phyloP scores from a whole-genome alignment of 2,888 invertebrate genomes.

The Eristalinus sepulchralis region DNA sequence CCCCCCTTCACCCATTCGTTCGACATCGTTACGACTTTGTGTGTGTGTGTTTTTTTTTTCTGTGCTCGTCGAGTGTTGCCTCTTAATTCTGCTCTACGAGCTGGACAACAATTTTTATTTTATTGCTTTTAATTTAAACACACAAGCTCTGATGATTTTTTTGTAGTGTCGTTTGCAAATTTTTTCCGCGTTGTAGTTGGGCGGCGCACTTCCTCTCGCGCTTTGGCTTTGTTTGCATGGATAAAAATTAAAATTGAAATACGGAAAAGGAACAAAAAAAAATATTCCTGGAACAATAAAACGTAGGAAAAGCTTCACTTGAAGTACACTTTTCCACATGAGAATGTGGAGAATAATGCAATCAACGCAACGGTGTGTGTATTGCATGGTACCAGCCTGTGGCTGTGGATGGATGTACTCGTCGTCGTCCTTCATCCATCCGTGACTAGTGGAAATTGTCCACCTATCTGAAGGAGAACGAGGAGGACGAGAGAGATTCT shows the following conservation, averaged over 20 bases:
- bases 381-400: too few species aligned
- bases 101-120: conserved; percentile 68
- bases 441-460: conserved; percentile 33
- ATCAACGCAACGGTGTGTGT: conserved; percentile 55
- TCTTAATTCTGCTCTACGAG: conserved; percentile 63
- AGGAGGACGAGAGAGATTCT: too few species aligned
- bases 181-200: background rate
- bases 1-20: too few species aligned
- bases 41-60: background rate
- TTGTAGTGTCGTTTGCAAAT: background rate
- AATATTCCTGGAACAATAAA: conserved; percentile 7
- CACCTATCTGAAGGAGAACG: conserved; percentile 29
- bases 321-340: conserved; percentile 69
- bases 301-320: conserved; percentile 8
- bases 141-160: conserved; percentile 60
- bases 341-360: conserved; percentile 68
- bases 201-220: background rate
- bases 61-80: conserved; percentile 24
- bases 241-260: background rate
- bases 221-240: conserved; percentile 23
- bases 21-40: background rate
- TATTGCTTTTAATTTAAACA: conserved; percentile 70
- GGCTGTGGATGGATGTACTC: conserved; percentile 8
- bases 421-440: conserved; percentile 12
- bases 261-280: background rate